Evolutionary conservation across 2,888 invertebrate species (phyloP).

Genomic region (Stictocephala bisonia): DNA sequence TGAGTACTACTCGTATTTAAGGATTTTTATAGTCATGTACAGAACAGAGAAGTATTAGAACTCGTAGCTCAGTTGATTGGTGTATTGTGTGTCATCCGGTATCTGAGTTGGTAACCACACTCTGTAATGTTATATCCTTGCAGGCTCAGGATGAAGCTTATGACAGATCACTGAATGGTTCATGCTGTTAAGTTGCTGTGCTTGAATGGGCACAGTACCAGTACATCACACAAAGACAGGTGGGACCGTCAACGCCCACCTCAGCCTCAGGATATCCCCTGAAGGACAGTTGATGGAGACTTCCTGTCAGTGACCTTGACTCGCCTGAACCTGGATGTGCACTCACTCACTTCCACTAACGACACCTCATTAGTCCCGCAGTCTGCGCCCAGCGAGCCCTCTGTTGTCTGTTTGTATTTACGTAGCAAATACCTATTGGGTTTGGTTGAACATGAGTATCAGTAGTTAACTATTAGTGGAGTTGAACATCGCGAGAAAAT

Average conservation of each 20-base stretch:
- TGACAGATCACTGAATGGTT: too few relatives aligned
- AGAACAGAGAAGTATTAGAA: too few relatives aligned
- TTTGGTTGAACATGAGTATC: not conserved
- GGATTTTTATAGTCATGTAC: too few relatives aligned
- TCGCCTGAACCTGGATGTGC: not conserved
- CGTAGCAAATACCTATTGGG: not conserved
- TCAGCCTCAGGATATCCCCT: not conserved
- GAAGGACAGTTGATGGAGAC: slow-evolving; percentile 20
- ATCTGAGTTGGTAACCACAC: too few relatives aligned
- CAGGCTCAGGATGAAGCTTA: too few relatives aligned
- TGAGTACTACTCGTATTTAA: too few relatives aligned
- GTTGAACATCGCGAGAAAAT: too few relatives aligned
- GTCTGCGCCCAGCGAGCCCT: not conserved
- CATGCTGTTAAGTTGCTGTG: too few relatives aligned
- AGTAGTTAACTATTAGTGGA: too few relatives aligned
- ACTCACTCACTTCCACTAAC: not conserved
- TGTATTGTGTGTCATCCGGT: too few relatives aligned
- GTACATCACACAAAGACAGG: slow-evolving; percentile 18
- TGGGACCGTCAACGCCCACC: slow-evolving; percentile 28
- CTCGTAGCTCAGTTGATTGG: too few relatives aligned
- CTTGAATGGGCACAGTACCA: not conserved
- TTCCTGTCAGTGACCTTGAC: not conserved
- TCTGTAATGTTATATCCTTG: too few relatives aligned
- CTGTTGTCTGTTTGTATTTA: not conserved
- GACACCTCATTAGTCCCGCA: not conserved